Evolutionary conservation across 2,797 vertebrate species (phyloP), one percentile per base, ranked within the genome.

Genomic region (Alectoris magna): DNA sequence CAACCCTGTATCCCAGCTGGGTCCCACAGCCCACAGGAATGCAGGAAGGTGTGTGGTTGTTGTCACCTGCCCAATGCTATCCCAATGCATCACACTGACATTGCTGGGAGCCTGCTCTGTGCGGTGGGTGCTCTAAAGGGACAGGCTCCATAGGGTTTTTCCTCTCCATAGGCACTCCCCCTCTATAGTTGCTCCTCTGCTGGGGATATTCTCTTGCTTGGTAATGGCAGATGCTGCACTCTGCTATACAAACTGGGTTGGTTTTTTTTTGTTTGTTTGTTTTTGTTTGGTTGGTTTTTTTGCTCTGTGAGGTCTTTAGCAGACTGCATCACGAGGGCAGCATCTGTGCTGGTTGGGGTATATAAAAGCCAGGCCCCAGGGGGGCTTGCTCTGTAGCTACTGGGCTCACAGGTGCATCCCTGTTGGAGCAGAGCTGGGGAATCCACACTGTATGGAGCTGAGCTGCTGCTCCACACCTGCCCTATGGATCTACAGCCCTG

Each of bases 331-430:
- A 1, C 43, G 29, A 62, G 31, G 46, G 6, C 23, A 5, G 15
- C 4, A 27, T 19, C 15, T 41, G 0, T 21, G 46, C 8, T 1
- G 4, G 39, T 43, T 1, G 36, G 23, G 6, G 2, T 71, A 0
- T 21, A 0, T 0, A 16, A 43, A 24, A 31, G 19, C 14, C 29
- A 51, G 12, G n/a, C 44, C 69, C 59, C 19, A 6, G 0, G 13
- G 76, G 69, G 62, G 11, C 63, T 16, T 16, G 11, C 23, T 43
- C 44, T 34, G 3, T 13, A 22, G 60, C 17, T 2, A 17, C 2
- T 5, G 58, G n/a, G 55, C 14, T 59, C 53, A 18, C 19, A 46
- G 55, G 55, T 26, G 13, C 27, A 22, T 71, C 14, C 27, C 39
- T 63, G 60, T 38, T 62, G 36, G 36, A 62, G 59, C 24, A 3